Conservation (phyloP, 2,888 invertebrate genomes). For the Gisinianus flammeolus region DNA sequence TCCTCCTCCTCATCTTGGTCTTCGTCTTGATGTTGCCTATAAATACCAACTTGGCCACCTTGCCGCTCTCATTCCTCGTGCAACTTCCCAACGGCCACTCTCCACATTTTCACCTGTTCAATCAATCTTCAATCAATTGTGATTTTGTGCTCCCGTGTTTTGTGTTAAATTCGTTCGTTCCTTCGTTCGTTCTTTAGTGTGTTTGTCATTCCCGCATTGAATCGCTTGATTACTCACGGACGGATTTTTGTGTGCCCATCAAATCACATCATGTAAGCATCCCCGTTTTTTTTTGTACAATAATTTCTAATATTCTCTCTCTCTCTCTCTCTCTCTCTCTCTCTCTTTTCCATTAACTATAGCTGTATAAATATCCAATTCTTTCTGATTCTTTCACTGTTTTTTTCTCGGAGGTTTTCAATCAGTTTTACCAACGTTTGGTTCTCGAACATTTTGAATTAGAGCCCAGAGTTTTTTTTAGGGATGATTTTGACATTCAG, state of each 20-base stretch:
- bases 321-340: too few species aligned
- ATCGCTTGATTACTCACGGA: background rate
- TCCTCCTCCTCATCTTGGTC: background rate
- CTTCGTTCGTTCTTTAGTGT: background rate
- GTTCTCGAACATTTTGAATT: too few species aligned
- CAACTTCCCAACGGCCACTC: background rate
- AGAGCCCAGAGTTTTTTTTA: too few species aligned
- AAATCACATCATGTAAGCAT: background rate
- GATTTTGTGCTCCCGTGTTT: background rate
- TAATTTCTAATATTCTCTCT: too few species aligned
- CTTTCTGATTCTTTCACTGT: too few species aligned
- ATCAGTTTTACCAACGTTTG: too few species aligned
- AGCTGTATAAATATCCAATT: too few species aligned
- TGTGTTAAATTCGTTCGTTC: too few species aligned
- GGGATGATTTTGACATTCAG: too few species aligned
- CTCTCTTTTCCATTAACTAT: too few species aligned
- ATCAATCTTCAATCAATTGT: too few species aligned
- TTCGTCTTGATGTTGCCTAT: background rate
- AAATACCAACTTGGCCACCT: background rate
- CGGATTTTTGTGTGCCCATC: background rate
- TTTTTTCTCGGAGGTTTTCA: too few species aligned
- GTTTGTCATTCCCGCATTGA: background rate
- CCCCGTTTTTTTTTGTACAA: background rate
- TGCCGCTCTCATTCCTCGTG: slow-evolving; percentile 13
- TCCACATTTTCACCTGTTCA: background rate